A percentile compares a stretch with the other conserved stretches of the same genome.
Evolutionary conservation across 2,888 invertebrate genomes (phyloP).

Genomic region (Hemicrepidius hirtus): DNA sequence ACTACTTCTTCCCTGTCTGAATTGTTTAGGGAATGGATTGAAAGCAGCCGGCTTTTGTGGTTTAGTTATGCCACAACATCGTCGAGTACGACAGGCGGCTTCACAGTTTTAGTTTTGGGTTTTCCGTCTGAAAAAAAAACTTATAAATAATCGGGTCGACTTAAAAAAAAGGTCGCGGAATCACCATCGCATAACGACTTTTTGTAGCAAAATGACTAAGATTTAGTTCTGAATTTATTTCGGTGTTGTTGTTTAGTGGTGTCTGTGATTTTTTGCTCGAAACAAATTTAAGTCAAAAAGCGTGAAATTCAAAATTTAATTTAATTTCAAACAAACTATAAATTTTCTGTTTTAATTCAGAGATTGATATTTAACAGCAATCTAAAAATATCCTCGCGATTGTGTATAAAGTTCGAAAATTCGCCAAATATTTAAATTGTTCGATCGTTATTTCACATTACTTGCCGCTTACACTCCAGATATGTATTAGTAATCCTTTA

Average conservation of each 20-base stretch:
- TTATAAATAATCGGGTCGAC: no score
- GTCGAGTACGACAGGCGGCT: neutral
- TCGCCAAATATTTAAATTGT: conserved; percentile 35
- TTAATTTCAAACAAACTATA: conserved; percentile 32
- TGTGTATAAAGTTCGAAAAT: conserved; percentile 35
- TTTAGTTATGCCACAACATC: conserved; percentile 3
- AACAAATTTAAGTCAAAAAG: no score
- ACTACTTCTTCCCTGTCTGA: neutral
- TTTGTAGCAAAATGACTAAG: neutral
- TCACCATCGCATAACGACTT: no score
- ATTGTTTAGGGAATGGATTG: conserved; percentile 20
- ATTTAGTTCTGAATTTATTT: neutral
- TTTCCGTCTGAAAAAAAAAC: no score
- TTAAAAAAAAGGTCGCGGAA: no score
- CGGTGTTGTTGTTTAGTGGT: neutral
- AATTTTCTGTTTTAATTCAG: conserved; percentile 31
- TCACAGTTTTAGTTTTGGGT: no score
- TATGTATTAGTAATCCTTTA: conserved; percentile 20
- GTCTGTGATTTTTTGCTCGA: neutral
- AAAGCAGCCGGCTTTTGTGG: conserved; percentile 12
- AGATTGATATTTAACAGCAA: conserved; percentile 37
- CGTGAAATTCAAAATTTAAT: neutral
- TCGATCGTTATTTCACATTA: conserved; percentile 2
- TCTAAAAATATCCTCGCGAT: conserved; percentile 39
- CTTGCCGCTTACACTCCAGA: conserved; percentile 7